These are phyloP conservation scores for Alsophila aescularia DNA, from an alignment of 2,888 invertebrate genomes.

Conservation along the genomic window DNA sequence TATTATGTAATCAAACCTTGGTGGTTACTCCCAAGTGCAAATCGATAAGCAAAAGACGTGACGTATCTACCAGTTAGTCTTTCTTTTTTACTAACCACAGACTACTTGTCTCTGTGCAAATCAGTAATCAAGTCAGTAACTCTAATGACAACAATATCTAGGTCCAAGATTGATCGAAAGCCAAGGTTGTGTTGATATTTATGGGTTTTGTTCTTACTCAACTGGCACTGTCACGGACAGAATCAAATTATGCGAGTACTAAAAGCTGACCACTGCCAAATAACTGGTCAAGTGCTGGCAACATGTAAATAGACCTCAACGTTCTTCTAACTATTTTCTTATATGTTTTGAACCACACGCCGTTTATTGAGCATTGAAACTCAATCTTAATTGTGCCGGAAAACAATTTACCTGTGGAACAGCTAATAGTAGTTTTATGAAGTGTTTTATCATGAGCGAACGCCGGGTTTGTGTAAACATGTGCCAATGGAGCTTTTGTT, in stretches of 20 bases:
- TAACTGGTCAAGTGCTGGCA: neutral
- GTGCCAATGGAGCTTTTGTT: conserved; percentile 37
- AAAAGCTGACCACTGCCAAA: neutral
- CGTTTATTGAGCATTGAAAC: conserved; percentile 73
- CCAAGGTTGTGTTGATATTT: too few species aligned
- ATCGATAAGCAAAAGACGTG: too few species aligned
- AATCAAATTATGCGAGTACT: too few species aligned
- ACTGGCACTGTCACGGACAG: too few species aligned
- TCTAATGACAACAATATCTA: too few species aligned
- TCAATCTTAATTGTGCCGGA: conserved; percentile 77
- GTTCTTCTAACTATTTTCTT: conserved; percentile 46
- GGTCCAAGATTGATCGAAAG: too few species aligned
- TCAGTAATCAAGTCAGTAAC: too few species aligned
- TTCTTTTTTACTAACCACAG: too few species aligned
- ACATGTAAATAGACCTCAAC: conserved; percentile 4
- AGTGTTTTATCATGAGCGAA: conserved; percentile 56
- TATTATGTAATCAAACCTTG: neutral
- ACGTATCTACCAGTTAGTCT: too few species aligned
- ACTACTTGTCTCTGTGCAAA: too few species aligned
- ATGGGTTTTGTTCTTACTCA: too few species aligned
- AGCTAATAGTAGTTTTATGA: conserved; percentile 61
- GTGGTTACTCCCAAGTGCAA: too few species aligned
- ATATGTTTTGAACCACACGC: conserved; percentile 45
- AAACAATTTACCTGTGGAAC: conserved; percentile 72
- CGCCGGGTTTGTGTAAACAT: conserved; percentile 61